Percentiles rank a stretch among this genome's conserved stretches.
phyloP scores from a whole-genome alignment of 2,888 invertebrate genomes.

The Platynereis dumerilii region DNA sequence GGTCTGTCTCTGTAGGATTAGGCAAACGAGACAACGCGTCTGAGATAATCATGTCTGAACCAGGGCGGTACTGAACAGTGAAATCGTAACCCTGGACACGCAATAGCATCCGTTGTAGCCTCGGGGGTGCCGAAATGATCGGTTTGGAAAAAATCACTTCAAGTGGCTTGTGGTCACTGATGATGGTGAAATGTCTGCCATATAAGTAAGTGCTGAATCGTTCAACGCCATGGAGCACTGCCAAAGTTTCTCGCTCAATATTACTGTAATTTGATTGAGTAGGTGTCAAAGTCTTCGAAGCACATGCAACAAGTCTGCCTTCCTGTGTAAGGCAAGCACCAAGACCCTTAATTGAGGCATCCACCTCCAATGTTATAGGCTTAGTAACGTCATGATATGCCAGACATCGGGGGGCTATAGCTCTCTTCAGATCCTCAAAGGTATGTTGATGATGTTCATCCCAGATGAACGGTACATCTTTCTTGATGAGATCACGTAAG shows the following conservation, averaged over 20 bases:
- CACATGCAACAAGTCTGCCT: constrained; percentile 38
- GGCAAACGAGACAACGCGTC: too few relatives aligned
- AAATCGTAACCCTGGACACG: too few relatives aligned
- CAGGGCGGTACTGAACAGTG: too few relatives aligned
- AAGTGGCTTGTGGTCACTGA: too few relatives aligned
- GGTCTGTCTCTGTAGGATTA: constrained; percentile 9
- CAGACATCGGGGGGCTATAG: not conserved
- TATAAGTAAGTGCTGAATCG: too few relatives aligned
- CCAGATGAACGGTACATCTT: constrained; percentile 27
- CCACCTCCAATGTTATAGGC: constrained; percentile 13
- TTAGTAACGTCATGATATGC: constrained; percentile 24
- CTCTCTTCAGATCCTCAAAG: constrained; percentile 1
- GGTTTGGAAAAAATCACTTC: too few relatives aligned
- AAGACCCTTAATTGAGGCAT: constrained; percentile 32
- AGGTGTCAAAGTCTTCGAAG: constrained; percentile 40
- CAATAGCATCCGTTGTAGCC: too few relatives aligned
- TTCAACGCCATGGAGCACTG: constrained; percentile 37
- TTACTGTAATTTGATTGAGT: constrained; percentile 40
- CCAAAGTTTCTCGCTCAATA: constrained; percentile 39
- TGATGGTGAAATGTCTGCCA: too few relatives aligned
- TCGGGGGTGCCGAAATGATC: constrained; percentile 21
- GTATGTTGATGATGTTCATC: constrained; percentile 6
- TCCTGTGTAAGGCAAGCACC: constrained; percentile 41
- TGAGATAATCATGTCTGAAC: too few relatives aligned
- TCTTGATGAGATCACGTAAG: constrained; percentile 29